These are phyloP conservation scores for Dolomedes plantarius DNA, from an alignment of 2,888 invertebrate species.

Conservation along the genomic window DNA sequence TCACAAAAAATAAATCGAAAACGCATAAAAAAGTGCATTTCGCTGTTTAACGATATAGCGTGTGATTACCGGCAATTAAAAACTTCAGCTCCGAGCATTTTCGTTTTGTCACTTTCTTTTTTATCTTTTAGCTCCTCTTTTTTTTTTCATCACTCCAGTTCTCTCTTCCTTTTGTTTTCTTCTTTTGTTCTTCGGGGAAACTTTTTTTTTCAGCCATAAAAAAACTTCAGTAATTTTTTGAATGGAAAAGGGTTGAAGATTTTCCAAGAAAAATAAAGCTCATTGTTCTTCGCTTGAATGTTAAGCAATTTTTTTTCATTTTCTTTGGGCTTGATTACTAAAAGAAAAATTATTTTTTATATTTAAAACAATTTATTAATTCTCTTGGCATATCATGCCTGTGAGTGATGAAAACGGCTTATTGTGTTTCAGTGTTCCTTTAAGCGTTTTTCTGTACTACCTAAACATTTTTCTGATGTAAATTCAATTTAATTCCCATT, in stretches of 20 bases:
- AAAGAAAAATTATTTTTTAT: no score
- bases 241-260: background rate
- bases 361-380: no score
- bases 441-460: no score
- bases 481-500: no score
- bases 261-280: background rate
- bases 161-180: background rate
- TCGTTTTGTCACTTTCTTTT: background rate
- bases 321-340: no score
- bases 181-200: background rate
- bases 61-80: slow-evolving; percentile 9
- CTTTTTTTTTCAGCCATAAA: background rate
- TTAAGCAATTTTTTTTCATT: no score
- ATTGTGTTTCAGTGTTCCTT: no score
- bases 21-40: background rate
- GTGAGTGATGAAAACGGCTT: no score
- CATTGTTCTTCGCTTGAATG: background rate
- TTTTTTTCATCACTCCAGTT: background rate
- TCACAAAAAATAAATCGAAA: background rate
- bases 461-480: no score
- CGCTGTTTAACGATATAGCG: background rate
- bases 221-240: background rate
- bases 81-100: background rate
- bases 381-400: no score
- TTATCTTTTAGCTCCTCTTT: background rate